Base-by-base conservation (phyloP, 2,113 vertebrate species). In the Corythornis vintsioides region DNA sequence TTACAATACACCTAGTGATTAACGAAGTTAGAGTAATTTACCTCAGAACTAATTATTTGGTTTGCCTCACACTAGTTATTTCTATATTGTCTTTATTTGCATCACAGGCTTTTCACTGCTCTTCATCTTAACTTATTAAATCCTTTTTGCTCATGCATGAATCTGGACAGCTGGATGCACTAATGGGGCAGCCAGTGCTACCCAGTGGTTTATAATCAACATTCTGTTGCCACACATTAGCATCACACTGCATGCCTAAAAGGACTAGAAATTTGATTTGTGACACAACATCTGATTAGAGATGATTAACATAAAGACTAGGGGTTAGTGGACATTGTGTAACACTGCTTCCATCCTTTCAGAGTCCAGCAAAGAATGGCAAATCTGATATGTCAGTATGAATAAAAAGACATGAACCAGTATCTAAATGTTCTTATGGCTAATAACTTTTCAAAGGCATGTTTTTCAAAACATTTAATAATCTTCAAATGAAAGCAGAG, bases 281-380 rank as follows among this genome's bases (percentile, higher is more conserved):
- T 93, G 60, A 92, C 84, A 77, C 80, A 88, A 71, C 87, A 95
- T 80, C 89, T 96, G 89, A 95, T 94, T 73, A 86, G 53, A n/a
- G 35, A 86, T 92, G 35, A 93, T 90, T 91, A 95, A 43, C 90
- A 90, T 55, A 88, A 81, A 93, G 79, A 42, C n/a, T 52, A 13
- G 31, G 33, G 74, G 40, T 48, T 88, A 55, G n/a, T 89, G 81
- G 56, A 43, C 92, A 43, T 87, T 89, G 74, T 87, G 83, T 76
- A 76, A 83, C 20, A 31, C 25, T 79, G 48, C 42, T 85, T 79
- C 95, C 13, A 24, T 56, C 80, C 69, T 81, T 78, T 83, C 73
- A 71, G 52, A 82, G 70, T 31, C 67, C 81, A 66, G 78, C 67
- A 42, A 80, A 31, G 47, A 85, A 55, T 29, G 67, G 42, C 47